phyloP scores from a whole-genome alignment of 2,888 invertebrate species.

The Uropetala carovei region DNA sequence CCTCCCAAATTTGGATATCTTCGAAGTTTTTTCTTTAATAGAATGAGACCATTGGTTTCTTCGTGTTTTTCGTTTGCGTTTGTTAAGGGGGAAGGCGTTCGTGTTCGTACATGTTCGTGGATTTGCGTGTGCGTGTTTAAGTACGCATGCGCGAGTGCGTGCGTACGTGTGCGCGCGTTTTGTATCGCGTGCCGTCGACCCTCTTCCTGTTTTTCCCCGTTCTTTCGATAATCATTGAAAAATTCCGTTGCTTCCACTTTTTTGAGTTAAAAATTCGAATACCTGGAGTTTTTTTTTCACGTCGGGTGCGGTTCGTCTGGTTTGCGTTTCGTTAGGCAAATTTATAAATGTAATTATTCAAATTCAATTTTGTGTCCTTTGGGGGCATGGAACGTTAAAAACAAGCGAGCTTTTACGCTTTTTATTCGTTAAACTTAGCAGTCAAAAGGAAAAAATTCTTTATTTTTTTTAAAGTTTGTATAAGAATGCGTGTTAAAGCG shows the following conservation, averaged over 20 bases:
- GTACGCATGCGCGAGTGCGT: background rate
- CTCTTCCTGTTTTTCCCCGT: background rate
- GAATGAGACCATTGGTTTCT: no score
- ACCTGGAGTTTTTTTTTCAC: background rate
- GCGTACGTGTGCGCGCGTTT: background rate
- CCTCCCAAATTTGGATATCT: no score
- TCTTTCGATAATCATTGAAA: background rate
- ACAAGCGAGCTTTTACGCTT: no score
- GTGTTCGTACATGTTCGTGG: no score
- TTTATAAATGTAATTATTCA: background rate
- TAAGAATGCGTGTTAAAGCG: no score
- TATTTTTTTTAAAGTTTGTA: no score
- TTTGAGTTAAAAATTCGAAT: background rate
- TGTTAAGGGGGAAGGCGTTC: background rate
- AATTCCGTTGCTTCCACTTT: background rate
- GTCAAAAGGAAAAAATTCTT: no score
- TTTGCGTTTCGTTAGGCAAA: background rate
- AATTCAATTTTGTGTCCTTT: no score
- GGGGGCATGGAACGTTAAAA: no score
- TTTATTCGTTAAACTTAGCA: no score
- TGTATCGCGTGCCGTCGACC: background rate
- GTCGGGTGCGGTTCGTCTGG: background rate
- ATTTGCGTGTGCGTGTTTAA: background rate
- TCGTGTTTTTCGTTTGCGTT: background rate
- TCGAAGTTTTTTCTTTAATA: no score